phyloP scores from a whole-genome alignment of 2,113 vertebrate genomes.

The Micronycteris hirsuta region DNA sequence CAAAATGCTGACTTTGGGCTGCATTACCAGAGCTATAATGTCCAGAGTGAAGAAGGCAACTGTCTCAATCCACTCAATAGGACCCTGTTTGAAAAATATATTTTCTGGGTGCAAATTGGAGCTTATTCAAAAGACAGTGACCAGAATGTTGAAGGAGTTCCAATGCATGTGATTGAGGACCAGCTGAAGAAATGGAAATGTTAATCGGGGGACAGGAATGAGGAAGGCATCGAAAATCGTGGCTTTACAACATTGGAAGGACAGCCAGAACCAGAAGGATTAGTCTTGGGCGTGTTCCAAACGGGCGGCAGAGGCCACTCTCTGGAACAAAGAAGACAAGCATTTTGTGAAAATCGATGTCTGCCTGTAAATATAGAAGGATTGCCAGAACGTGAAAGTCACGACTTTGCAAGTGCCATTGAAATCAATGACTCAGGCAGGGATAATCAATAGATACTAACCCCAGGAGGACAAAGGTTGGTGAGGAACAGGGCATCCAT shows the following conservation, averaged over 20 bases:
- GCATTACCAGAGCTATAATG: not conserved
- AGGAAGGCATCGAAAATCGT: not conserved
- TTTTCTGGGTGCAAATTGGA: not conserved
- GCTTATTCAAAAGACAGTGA: not conserved
- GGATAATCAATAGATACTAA: not conserved
- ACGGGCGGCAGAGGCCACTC: not conserved
- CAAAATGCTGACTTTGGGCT: not conserved
- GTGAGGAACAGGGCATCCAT: not conserved
- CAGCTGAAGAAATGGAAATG: not conserved
- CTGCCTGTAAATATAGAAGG: not conserved
- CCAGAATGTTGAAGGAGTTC: not conserved
- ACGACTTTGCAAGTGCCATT: not conserved
- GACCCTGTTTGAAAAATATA: not conserved
- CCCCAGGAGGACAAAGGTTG: not conserved
- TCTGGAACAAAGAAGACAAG: not conserved
- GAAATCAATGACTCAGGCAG: not conserved
- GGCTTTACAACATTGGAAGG: not conserved
- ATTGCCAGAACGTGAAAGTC: not conserved
- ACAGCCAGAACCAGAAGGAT: not conserved
- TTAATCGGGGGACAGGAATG: not conserved
- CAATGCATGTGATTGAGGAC: not conserved
- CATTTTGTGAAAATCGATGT: not conserved
- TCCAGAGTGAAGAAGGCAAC: not conserved
- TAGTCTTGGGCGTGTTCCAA: not conserved
- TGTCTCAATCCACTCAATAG: not conserved